phyloP scores from a whole-genome alignment of 2,888 invertebrate species.

The Labia minor region DNA sequence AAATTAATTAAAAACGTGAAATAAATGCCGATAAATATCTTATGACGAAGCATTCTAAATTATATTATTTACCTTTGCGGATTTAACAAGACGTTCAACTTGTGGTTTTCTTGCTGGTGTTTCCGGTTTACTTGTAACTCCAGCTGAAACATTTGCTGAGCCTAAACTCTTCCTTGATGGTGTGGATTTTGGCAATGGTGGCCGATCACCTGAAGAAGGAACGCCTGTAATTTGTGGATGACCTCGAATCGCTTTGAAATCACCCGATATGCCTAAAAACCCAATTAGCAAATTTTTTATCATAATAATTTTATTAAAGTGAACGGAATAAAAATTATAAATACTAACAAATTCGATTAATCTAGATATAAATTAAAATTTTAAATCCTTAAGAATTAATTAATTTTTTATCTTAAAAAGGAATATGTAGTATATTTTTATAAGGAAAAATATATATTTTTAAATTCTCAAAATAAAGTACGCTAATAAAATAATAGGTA shows the following conservation, averaged over 20 bases:
- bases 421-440: too few relatives aligned
- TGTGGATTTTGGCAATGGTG: constrained; percentile 48
- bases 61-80: constrained; percentile 23
- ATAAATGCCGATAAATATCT: not conserved
- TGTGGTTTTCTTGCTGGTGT: constrained; percentile 19
- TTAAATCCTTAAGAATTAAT: too few relatives aligned
- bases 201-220: constrained; percentile 49
- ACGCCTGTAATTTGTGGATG: constrained; percentile 26
- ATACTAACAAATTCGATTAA: too few relatives aligned
- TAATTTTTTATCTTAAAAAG: too few relatives aligned
- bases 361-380: too few relatives aligned
- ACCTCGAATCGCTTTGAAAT: not conserved
- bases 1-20: not conserved
- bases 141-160: not conserved
- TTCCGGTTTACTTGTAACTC: constrained; percentile 20
- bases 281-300: too few relatives aligned
- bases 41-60: not conserved
- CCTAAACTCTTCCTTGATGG: constrained; percentile 37
- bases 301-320: not conserved
- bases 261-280: not conserved
- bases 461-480: too few relatives aligned
- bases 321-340: too few relatives aligned
- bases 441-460: too few relatives aligned
- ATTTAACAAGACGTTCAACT: constrained; percentile 21
- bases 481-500: too few relatives aligned